Evolutionary conservation across 2,888 invertebrate species (phyloP).

Genomic region (Syritta pipiens): DNA sequence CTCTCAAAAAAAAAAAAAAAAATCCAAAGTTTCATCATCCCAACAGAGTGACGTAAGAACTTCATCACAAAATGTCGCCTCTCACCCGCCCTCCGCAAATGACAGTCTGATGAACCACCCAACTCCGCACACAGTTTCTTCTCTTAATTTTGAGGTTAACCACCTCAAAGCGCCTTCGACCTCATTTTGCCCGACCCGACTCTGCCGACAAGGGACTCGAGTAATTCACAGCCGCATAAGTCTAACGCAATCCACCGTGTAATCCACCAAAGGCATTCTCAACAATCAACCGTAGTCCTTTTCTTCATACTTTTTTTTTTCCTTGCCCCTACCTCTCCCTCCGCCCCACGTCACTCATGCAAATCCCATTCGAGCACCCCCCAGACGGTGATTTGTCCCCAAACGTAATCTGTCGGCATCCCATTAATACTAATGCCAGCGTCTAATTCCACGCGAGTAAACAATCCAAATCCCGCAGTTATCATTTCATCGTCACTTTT

Average conservation of each 20-base stretch:
- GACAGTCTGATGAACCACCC: no score
- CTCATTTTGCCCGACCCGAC: not conserved
- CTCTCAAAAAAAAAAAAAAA: no score
- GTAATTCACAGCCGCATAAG: not conserved
- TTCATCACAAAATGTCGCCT: no score
- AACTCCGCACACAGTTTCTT: no score
- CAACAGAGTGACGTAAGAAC: no score
- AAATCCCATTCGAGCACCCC: conserved; percentile 48
- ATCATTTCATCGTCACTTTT: conserved; percentile 67
- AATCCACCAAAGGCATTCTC: not conserved
- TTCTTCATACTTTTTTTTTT: no score
- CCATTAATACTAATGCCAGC: conserved; percentile 63
- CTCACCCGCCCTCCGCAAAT: not conserved
- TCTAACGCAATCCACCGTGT: not conserved
- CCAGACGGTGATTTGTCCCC: conserved; percentile 57
- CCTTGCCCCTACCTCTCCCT: no score
- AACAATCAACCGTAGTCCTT: no score
- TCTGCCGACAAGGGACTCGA: not conserved
- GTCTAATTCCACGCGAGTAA: conserved; percentile 60
- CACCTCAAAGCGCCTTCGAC: not conserved
- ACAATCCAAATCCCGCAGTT: conserved; percentile 66
- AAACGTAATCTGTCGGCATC: conserved; percentile 58
- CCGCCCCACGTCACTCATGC: conserved; percentile 21
- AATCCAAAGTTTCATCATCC: no score
- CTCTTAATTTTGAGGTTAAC: no score